Evolutionary conservation across 2,113 vertebrate genomes (phyloP), one percentile per base, ranked within the genome.

Genomic region (Taxidea taxus): DNA sequence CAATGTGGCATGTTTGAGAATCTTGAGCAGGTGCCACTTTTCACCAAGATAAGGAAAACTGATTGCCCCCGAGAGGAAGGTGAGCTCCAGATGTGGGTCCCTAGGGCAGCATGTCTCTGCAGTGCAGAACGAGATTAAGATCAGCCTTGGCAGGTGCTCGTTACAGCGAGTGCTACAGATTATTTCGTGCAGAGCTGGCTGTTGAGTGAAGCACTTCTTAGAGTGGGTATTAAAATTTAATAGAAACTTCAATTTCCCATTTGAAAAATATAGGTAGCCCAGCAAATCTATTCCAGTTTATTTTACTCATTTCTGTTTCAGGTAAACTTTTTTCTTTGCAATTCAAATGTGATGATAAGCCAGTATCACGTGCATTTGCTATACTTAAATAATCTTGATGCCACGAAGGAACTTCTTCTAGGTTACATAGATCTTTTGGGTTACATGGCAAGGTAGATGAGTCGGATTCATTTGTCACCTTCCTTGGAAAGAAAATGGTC

Each of bases 171-270:
- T 0, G 0, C 87, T 87, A 66, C 80, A 88, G 82, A 97, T 94
- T 95, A 94, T 87, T 96, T 78, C 42, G 51, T 4, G 9, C 54
- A 83, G 95, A 94, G 83, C 91, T 95, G 47, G 89, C 54, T 21
- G 1, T 72, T 58, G 81, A 98, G 95, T 91, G 95, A 96, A 94
- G 75, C 60, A 91, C 95, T 97, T 39, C 75, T 97, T 95, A 96
- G 91, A 98, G 92, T 87, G 39, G 75, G 94, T 72, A 98, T 98
- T 98, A 97, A 98, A 97, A 98, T 98, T 97, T 97, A 98, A 98
- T 95, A 98, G 97, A 98, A 97, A 97, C 93, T 98, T 98, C 75
- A 96, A 95, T 98, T 98, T 97, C 95, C 95, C 47, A 91, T 89
- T 97, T 96, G 88, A 95, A 96, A 98, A 92, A 98, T 58, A 93